Percentiles rank a stretch among this genome's conserved stretches.
Conservation (phyloP, 2,888 invertebrate genomes). For the Tiphia femorata region DNA sequence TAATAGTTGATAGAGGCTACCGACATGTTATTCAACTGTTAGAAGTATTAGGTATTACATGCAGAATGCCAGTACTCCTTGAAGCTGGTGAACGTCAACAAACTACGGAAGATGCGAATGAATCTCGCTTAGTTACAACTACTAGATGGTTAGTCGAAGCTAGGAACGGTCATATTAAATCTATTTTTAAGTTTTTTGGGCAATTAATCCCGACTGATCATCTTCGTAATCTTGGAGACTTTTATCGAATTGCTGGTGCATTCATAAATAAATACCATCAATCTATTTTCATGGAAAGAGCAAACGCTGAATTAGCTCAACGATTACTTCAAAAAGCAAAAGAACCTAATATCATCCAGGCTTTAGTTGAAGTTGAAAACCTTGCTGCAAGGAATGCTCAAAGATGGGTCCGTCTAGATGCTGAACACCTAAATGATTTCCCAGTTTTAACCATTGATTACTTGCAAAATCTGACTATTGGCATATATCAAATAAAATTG, state of each 20-base stretch:
- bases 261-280: conserved; percentile 1
- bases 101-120: conserved; percentile 33
- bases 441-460: neutral
- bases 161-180: conserved; percentile 35
- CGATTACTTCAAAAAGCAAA: neutral
- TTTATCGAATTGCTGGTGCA: conserved; percentile 2
- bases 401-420: neutral
- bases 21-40: no score
- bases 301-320: neutral
- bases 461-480: conserved; percentile 3
- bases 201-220: neutral
- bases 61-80: no score
- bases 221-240: neutral
- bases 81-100: conserved; percentile 17
- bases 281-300: conserved; percentile 1
- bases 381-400: neutral
- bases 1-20: no score
- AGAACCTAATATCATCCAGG: neutral
- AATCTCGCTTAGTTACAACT: conserved; percentile 37
- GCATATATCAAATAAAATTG: conserved; percentile 1
- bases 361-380: neutral
- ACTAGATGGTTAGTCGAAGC: conserved; percentile 32
- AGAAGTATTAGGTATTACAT: no score
- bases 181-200: conserved; percentile 25
- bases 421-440: neutral